phyloP scores from a whole-genome alignment of 2,113 vertebrate genomes.

The Brachypodius melanocephalos region DNA sequence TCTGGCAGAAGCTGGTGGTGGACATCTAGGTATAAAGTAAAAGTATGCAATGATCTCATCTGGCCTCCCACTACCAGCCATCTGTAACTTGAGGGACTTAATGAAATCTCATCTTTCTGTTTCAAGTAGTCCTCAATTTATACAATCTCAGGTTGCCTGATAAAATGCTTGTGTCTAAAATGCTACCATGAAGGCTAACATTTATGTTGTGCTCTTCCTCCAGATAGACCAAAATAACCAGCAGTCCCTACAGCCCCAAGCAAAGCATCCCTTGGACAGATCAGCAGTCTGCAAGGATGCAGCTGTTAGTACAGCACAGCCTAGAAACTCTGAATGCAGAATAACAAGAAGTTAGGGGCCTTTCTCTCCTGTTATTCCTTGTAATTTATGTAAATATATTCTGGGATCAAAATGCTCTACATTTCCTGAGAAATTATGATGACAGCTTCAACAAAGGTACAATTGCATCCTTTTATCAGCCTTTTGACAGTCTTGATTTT shows the following conservation, averaged over 20 bases:
- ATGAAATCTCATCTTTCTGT: not conserved
- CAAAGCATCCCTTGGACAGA: not conserved
- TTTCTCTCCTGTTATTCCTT: not conserved
- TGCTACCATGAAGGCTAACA: not conserved
- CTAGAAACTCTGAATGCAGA: not conserved
- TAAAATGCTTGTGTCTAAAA: not conserved
- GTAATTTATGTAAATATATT: constrained; percentile 24
- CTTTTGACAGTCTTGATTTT: not conserved
- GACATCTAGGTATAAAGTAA: not conserved
- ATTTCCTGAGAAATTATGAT: constrained; percentile 15
- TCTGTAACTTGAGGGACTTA: not conserved
- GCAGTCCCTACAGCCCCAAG: not conserved
- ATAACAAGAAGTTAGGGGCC: not conserved
- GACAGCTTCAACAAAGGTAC: not conserved
- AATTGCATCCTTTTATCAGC: not conserved
- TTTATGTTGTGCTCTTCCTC: not conserved
- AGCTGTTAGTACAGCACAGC: not conserved
- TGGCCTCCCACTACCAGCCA: not conserved
- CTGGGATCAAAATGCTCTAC: constrained; percentile 10
- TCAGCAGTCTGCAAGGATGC: not conserved
- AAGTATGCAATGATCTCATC: not conserved
- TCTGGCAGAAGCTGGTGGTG: not conserved
- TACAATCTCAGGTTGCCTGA: not conserved
- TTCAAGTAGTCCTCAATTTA: not conserved
- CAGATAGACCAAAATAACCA: not conserved